phyloP scores from a whole-genome alignment of 2,888 invertebrate species.

The Bugula neritina region DNA sequence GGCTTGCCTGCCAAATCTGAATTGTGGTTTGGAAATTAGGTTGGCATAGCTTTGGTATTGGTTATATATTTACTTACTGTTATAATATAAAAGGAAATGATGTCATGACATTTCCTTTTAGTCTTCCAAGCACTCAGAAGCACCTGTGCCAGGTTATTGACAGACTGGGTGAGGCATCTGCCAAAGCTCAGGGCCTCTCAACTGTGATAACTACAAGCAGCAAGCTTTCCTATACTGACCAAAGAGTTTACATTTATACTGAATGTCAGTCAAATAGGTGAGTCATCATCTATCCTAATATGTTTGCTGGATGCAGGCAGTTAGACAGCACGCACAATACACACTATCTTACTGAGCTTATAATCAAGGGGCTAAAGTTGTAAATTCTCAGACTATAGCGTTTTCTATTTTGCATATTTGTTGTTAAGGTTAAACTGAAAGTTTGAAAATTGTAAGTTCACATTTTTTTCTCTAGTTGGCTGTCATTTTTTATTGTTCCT shows the following conservation, averaged over 20 bases:
- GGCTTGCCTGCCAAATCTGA: no score
- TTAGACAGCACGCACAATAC: no score
- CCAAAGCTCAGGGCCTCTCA: slow-evolving; percentile 49
- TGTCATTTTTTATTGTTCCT: not conserved
- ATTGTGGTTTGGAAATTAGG: no score
- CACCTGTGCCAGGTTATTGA: slow-evolving; percentile 44
- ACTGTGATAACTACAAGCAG: slow-evolving; percentile 47
- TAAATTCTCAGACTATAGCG: not conserved
- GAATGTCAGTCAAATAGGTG: not conserved
- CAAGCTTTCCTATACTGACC: slow-evolving; percentile 46
- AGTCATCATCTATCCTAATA: not conserved
- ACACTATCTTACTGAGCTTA: no score
- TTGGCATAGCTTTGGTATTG: no score
- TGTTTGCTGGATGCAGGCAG: no score
- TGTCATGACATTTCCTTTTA: no score
- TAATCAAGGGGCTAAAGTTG: no score
- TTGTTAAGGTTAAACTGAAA: not conserved
- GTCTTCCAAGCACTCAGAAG: slow-evolving; percentile 27
- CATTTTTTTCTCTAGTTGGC: not conserved
- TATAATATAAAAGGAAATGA: no score
- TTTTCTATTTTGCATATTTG: no score
- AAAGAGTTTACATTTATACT: slow-evolving; percentile 42
- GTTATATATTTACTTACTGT: no score
- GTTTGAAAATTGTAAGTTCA: not conserved
- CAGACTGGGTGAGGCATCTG: slow-evolving; percentile 50